Evolutionary conservation across 2,113 vertebrate genomes (phyloP), one percentile per base, ranked within the genome.

Genomic region (Lonchura striata): DNA sequence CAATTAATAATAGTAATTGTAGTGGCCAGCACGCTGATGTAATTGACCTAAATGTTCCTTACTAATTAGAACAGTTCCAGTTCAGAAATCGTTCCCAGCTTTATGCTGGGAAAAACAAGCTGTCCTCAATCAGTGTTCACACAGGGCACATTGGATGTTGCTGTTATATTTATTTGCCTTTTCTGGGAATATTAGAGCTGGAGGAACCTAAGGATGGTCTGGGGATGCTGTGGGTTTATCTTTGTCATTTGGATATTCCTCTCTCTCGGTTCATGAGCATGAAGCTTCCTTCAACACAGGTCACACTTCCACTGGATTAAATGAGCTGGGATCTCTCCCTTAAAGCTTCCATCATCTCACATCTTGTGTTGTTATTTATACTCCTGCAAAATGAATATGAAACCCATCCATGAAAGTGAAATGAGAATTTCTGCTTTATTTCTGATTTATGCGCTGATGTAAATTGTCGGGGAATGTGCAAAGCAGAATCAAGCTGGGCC

Each of bases 1-100:
- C 77, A 85, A 92, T 97, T 96, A 94, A 94, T 94, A 94, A 79
- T 9, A 78, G 87, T 70, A 74, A 94, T 60, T 90, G 82, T 47
- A 50, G 84, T 72, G 82, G 80, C 61, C 82, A 92, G 88, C 72
- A 90, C 6, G 2, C 70, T 61, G 42, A 10, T 77, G 64, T 92
- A 90, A 96, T 95, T 96, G 88, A 80, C 95, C 90, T 82, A 57
- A 96, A 87, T 77, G 84, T 82, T 88, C 79, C 75, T 65, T 13
- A 17, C 84, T 96, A 91, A 94, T 95, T 92, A 85, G 82, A 86
- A 52, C 81, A 84, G 42, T 84, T 80, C 25, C 79, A 79, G 87
- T 49, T 92, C 86, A 86, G 83, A 66, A 95, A 88, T 92, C 25
- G 1, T 91, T 94, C 72, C 5, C 33, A 42, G 57, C 42, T 85